phyloP scores from a whole-genome alignment of 2,888 invertebrate genomes.

The Exephanes ischioxanthus region DNA sequence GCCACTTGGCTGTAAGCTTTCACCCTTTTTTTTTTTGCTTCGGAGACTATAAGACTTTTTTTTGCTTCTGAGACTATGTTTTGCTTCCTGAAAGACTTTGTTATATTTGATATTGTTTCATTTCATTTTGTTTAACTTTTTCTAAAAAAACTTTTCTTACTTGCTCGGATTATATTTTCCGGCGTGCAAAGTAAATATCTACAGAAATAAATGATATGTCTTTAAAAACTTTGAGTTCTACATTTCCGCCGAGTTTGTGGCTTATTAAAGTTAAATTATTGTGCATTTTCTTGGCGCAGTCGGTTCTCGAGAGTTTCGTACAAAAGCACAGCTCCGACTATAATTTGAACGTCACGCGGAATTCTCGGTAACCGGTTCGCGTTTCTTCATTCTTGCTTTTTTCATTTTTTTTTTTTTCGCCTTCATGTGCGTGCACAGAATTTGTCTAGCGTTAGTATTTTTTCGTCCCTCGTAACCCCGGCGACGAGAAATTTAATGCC shows the following conservation, averaged over 20 bases:
- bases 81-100: too few relatives aligned
- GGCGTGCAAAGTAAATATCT: too few relatives aligned
- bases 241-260: not conserved
- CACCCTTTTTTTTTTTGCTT: too few relatives aligned
- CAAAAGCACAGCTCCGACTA: not conserved
- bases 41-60: too few relatives aligned
- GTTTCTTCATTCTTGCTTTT: not conserved
- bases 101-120: too few relatives aligned
- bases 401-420: not conserved
- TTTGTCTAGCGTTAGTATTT: not conserved
- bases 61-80: too few relatives aligned
- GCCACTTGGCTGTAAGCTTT: too few relatives aligned
- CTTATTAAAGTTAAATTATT: not conserved
- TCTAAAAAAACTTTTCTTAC: too few relatives aligned
- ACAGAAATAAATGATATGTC: too few relatives aligned
- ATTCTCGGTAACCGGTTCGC: not conserved
- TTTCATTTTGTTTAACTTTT: too few relatives aligned
- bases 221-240: not conserved
- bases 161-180: too few relatives aligned
- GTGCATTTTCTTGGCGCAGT: slow-evolving; percentile 3
- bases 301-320: not conserved
- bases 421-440: not conserved
- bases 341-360: not conserved
- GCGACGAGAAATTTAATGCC: not conserved
- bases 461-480: not conserved